Percentiles rank a stretch among this genome's conserved stretches.
phyloP scores from a whole-genome alignment of 2,113 vertebrate species.

The Ictidomys tridecemlineatus region DNA sequence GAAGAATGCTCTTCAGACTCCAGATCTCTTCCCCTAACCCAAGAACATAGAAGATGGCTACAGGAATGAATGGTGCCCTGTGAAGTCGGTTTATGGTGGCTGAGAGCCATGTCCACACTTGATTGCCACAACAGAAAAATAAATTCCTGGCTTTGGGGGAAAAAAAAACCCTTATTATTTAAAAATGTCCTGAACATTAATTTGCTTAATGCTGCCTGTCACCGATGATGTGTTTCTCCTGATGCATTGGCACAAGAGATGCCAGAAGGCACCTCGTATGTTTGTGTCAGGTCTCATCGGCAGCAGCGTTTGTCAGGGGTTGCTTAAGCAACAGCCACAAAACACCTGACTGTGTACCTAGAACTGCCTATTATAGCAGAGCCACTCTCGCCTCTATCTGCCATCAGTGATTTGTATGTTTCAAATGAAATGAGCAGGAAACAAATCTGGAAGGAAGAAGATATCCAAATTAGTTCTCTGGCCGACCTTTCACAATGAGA shows the following conservation, averaged over 20 bases:
- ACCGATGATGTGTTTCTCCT: slow-evolving; percentile 79
- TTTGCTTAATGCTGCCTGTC: slow-evolving; percentile 85
- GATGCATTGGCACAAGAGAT: slow-evolving; percentile 79
- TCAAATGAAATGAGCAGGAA: slow-evolving; percentile 58
- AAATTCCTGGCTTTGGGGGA: slow-evolving; percentile 67
- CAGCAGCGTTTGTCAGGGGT: slow-evolving; percentile 84
- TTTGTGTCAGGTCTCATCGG: slow-evolving; percentile 82
- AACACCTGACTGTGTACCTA: slow-evolving; percentile 79
- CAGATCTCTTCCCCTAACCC: background rate
- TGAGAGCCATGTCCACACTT: slow-evolving; percentile 17
- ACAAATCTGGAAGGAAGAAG: slow-evolving; percentile 76
- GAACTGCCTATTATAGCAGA: slow-evolving; percentile 78
- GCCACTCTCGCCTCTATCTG: slow-evolving; percentile 70
- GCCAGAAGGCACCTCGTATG: slow-evolving; percentile 83
- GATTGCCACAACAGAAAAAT: slow-evolving; percentile 72
- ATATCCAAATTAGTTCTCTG: slow-evolving; percentile 78
- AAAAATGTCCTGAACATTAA: slow-evolving; percentile 81
- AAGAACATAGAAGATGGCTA: slow-evolving; percentile 13
- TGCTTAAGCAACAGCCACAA: slow-evolving; percentile 84
- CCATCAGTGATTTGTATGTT: slow-evolving; percentile 68
- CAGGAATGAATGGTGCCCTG: background rate
- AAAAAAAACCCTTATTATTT: slow-evolving; percentile 64
- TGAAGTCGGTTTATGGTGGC: slow-evolving; percentile 47
- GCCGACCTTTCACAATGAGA: slow-evolving; percentile 48
- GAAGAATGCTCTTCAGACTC: background rate